phyloP scores from a whole-genome alignment of 1,140 invertebrate genomes.

The Nasonia longicornis region DNA sequence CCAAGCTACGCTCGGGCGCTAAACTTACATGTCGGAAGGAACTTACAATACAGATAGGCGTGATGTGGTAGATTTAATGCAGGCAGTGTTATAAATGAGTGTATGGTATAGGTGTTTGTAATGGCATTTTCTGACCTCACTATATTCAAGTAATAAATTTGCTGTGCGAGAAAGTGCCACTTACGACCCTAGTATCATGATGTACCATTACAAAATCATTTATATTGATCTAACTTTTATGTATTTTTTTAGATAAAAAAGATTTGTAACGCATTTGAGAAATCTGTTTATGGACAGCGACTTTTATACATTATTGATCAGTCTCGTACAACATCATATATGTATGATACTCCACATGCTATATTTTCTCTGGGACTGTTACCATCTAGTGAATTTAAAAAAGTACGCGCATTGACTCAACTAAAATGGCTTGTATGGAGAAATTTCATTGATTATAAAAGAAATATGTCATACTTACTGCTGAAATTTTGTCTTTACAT shows the following conservation, averaged over 20 bases:
- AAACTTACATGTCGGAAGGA: too few species aligned
- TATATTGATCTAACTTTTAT: neutral
- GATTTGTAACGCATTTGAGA: constrained; percentile 70
- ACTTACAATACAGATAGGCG: too few species aligned
- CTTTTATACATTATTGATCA: constrained; percentile 56
- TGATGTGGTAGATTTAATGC: too few species aligned
- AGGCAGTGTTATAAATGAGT: too few species aligned
- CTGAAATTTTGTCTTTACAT: constrained; percentile 74
- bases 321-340: constrained; percentile 29
- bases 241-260: constrained; percentile 51
- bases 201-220: too few species aligned
- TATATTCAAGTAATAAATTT: too few species aligned
- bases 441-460: constrained; percentile 71
- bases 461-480: constrained; percentile 71
- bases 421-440: constrained; percentile 73
- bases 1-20: too few species aligned
- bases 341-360: constrained; percentile 32
- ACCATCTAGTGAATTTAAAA: constrained; percentile 59
- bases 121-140: too few species aligned
- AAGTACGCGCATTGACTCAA: constrained; percentile 65
- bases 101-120: too few species aligned
- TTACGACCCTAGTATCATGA: too few species aligned
- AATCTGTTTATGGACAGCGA: constrained; percentile 64
- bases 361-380: constrained; percentile 48
- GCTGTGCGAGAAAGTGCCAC: too few species aligned